These are phyloP conservation scores for Platyrinchus mystaceus DNA, from an alignment of 2,797 vertebrate species.

Conservation along the genomic window DNA sequence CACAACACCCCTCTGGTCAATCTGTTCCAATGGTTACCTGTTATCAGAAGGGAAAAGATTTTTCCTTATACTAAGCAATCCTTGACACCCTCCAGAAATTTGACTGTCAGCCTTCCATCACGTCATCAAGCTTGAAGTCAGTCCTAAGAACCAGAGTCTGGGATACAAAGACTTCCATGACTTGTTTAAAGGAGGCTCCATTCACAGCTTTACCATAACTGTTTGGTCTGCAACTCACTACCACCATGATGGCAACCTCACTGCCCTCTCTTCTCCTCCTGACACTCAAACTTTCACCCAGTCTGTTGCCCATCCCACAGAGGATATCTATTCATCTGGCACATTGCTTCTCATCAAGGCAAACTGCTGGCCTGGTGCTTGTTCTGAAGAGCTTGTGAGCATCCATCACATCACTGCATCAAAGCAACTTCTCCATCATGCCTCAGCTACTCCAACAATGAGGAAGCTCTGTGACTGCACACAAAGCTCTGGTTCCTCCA, in stretches of 20 bases:
- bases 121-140: neutral
- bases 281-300: neutral
- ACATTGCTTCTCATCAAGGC: neutral
- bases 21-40: neutral
- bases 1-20: neutral
- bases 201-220: neutral
- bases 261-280: neutral
- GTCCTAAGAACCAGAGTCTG: neutral
- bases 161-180: neutral
- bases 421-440: too few relatives aligned
- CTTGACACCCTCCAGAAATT: neutral
- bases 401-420: neutral
- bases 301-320: neutral
- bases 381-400: neutral
- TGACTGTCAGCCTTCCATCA: neutral
- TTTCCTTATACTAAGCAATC: neutral
- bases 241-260: neutral
- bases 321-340: neutral
- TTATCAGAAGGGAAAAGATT: neutral
- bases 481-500: neutral
- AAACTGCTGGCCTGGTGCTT: neutral
- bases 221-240: neutral
- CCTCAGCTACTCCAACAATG: accelerated
- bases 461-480: neutral
- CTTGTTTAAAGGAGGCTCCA: neutral